Conservation (phyloP, 1,140 invertebrate genomes). For the Chrysoperla carnea region DNA sequence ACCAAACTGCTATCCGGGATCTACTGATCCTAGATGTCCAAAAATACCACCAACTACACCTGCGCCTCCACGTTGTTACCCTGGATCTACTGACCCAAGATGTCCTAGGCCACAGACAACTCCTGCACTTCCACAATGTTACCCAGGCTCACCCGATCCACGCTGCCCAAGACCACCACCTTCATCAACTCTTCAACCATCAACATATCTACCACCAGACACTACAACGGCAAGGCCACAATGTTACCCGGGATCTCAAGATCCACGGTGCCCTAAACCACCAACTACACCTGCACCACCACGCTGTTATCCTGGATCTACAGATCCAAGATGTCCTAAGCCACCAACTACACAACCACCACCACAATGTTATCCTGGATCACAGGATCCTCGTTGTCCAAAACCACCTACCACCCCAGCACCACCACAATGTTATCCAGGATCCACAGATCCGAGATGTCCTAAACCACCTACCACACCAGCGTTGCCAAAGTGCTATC, state of each 20-base stretch:
- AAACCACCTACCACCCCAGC: constrained; percentile 14
- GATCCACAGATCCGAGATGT: constrained; percentile 11
- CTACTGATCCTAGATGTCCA: constrained; percentile 23
- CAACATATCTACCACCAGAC: constrained; percentile 6
- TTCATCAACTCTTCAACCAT: constrained; percentile 6
- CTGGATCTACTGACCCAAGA: constrained; percentile 13
- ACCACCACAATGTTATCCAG: constrained; percentile 14
- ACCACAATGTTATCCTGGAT: constrained; percentile 18
- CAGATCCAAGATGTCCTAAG: constrained; percentile 15
- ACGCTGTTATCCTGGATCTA: constrained; percentile 21
- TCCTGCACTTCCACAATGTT: constrained; percentile 11
- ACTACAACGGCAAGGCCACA: constrained; percentile 8
- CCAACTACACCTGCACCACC: constrained; percentile 18
- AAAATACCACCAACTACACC: constrained; percentile 13
- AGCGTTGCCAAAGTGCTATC: constrained; percentile 16
- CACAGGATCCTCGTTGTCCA: constrained; percentile 8
- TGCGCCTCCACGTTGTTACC: constrained; percentile 11
- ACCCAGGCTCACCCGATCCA: constrained; percentile 19
- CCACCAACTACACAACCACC: constrained; percentile 7
- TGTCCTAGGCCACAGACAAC: constrained; percentile 13
- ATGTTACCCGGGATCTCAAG: constrained; percentile 20
- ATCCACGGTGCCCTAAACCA: constrained; percentile 20
- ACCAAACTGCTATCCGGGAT: constrained; percentile 22
- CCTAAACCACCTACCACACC: constrained; percentile 8
- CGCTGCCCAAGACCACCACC: constrained; percentile 14